Evolutionary conservation across 2,888 invertebrate species (phyloP), one percentile per base, ranked within the genome.

Genomic region (Ophioninae sp.): DNA sequence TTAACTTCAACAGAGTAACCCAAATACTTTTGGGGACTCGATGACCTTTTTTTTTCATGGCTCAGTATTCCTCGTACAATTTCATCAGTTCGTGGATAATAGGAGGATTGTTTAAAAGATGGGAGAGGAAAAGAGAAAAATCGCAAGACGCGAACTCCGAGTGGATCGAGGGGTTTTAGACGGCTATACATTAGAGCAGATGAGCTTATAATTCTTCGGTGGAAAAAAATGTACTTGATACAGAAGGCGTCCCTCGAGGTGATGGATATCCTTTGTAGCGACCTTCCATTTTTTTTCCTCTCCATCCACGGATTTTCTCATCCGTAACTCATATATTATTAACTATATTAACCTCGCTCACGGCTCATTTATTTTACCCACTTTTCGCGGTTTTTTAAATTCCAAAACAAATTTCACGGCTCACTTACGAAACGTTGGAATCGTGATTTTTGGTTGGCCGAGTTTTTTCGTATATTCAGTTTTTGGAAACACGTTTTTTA

Each of bases 141-240:
- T 65, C 61, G 72, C 30, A 59, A 63, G 71, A 37, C 56, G 13
- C 17, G 44, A 37, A 22, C 61, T 63, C 9, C 23, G 30, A 37
- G 59, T 41, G 73, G 10, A 7, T 39, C 20, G 77, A 20, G 59
- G 37, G 56, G 44, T 41, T 39, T 59, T 39, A 72, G 51, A 44
- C 68, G 30, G 39, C 41, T 64, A 56, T 63, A 78, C 64, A 56
- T 79, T 41, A 72, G 41, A 58, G 41, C 63, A 76, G 72, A 74
- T 71, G 78, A 61, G 81, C 72, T 75, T 63, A 79, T 81, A 84
- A 84, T 81, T 76, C 63, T 58, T 75, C 72, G 51, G 10, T n/a
- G 63, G 75, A 78, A 82, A 56, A 69, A 79, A 82, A 76, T 81
- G 77, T 79, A 81, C 79, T 74, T 61, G 83, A 79, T 83, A 79